Base-by-base conservation (phyloP, 2,113 vertebrate genomes). In the Tinamus guttatus region DNA sequence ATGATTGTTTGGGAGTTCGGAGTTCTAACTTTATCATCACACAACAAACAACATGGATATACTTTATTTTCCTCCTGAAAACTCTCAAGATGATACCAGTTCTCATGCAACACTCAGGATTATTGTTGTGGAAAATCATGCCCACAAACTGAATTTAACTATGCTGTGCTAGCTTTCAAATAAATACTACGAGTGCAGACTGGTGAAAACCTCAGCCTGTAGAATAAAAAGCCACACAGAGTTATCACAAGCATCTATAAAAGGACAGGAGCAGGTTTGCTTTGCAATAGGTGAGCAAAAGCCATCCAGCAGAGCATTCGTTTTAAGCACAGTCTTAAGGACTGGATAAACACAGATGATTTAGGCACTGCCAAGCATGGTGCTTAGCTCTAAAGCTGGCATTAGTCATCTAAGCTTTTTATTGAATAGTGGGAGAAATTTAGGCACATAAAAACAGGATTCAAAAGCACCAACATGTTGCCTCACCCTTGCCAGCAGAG, bases 11-110 rank as follows among this genome's bases (percentile, higher is more conserved):
- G 36, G 71, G 25, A 16, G 82, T 95, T 36, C 89, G 62, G 40
- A 51, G 63, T 91, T 70, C 73, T 88, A 91, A 88, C 47, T 78
- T 82, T 75, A 94, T 75, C 71, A 88, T 13, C 34, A 86, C 95
- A 94, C 62, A 85, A 92, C 65, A 86, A 87, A 81, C 91, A 81
- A 83, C 25, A 86, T 0, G 0, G 27, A 80, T 59, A 47, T 60
- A 74, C 41, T 85, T 47, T 64, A 49, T 71, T 91, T 91, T 89
- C 34, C 34, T 60, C 8, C 8, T 24, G 75, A 88, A 77, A 70
- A 11, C 9, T 32, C 24, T 54, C 16, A 87, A 34, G 41, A 82
- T 40, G 41, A 52, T 22, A 69, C 17, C 41, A 78, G 32, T 58
- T 78, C 56, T 78, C 52, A 77, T 0, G 9, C 32, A 81, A 89